A percentile compares a stretch with the other conserved stretches of the same genome.
These are phyloP conservation scores for Carduelis carduelis DNA, from an alignment of 2,797 vertebrate genomes.

Conservation along the genomic window DNA sequence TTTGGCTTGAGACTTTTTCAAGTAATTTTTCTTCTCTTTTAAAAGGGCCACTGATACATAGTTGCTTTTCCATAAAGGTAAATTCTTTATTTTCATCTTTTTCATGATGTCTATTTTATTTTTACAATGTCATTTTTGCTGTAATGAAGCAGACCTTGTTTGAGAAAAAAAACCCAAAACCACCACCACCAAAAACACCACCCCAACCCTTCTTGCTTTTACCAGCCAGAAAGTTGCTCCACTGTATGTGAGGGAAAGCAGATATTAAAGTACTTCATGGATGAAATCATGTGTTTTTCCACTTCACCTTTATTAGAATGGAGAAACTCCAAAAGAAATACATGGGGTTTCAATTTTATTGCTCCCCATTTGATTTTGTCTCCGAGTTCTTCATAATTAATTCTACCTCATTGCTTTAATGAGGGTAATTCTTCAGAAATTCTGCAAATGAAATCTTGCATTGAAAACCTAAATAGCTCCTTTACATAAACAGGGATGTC, in stretches of 20 bases:
- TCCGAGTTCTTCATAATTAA: neutral
- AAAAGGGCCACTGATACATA: neutral
- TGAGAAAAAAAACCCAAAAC: neutral
- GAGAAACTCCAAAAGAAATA: neutral
- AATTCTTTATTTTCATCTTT: neutral
- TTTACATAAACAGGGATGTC: neutral
- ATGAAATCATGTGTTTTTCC: neutral
- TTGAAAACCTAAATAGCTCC: neutral
- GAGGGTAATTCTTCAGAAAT: neutral
- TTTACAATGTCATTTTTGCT: neutral
- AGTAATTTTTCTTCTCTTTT: neutral
- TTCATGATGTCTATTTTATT: neutral
- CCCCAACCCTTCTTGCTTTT: neutral
- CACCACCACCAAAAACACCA: neutral
- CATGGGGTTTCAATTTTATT: neutral
- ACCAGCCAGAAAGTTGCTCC: neutral
- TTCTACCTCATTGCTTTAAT: neutral
- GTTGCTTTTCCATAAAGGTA: neutral
- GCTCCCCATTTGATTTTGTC: neutral
- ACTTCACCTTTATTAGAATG: neutral
- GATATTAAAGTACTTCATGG: neutral
- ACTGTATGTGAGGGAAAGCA: neutral
- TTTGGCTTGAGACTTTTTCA: neutral
- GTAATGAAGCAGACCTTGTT: neutral
- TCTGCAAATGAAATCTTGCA: neutral